phyloP scores from a whole-genome alignment of 2,113 vertebrate species.

The Scolopax mira region DNA sequence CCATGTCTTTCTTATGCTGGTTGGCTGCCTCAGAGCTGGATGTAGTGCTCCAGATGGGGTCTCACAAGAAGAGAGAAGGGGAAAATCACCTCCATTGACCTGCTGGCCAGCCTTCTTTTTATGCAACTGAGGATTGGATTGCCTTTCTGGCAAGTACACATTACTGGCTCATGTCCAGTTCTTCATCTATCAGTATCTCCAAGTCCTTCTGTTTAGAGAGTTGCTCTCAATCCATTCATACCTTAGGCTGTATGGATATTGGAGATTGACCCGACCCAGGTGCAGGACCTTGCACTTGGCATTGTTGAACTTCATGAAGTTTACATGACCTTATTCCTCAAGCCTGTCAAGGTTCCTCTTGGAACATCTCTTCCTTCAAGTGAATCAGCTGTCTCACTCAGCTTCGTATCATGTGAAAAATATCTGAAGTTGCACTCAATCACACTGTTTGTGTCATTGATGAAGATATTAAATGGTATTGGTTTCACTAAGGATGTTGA shows the following conservation, averaged over 20 bases:
- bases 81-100: not conserved
- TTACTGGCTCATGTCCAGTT: not conserved
- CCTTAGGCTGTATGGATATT: not conserved
- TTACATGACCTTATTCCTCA: not conserved
- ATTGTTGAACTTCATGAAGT: not conserved
- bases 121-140: fast-evolving
- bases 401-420: not conserved
- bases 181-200: no score
- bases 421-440: not conserved
- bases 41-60: not conserved
- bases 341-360: not conserved
- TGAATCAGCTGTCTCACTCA: fast-evolving
- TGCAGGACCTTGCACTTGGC: not conserved
- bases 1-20: not conserved
- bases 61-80: not conserved
- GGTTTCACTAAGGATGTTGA: not conserved
- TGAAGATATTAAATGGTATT: not conserved
- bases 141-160: not conserved
- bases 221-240: not conserved
- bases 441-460: not conserved
- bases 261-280: no score
- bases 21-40: not conserved
- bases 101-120: not conserved
- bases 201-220: not conserved
- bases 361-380: not conserved